Evolutionary conservation across 2,797 vertebrate species (phyloP).

Genomic region (Macrochelys suwanniensis): DNA sequence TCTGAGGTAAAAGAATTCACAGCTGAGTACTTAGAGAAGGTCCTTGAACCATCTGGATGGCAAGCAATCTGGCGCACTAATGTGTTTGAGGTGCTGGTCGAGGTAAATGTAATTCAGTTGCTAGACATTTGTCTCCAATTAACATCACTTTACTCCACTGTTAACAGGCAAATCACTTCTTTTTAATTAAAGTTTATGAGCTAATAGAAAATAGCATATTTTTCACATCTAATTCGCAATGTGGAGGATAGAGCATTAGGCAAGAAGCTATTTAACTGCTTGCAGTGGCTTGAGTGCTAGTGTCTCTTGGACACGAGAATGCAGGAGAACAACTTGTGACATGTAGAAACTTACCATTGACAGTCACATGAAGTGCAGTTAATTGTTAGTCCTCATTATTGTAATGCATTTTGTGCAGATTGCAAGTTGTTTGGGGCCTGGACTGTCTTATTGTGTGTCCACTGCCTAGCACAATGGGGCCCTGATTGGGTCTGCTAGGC

Average conservation of each 20-base stretch:
- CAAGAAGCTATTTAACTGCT: not conserved
- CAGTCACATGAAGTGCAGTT: not conserved
- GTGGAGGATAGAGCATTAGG: not conserved
- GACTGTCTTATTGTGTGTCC: not conserved
- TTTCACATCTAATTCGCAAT: not conserved
- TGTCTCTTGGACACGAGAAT: not conserved
- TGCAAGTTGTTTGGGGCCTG: not conserved
- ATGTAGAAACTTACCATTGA: not conserved
- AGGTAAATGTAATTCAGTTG: conserved; percentile 82
- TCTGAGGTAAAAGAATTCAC: conserved; percentile 92
- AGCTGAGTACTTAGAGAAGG: conserved; percentile 94
- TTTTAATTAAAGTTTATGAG: conserved; percentile 52
- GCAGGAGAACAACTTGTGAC: not conserved
- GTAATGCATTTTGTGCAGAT: not conserved
- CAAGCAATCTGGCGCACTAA: conserved; percentile 91
- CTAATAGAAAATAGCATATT: conserved; percentile 18
- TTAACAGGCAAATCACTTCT: not conserved
- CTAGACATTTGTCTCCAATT: conserved; percentile 24
- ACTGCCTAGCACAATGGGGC: not conserved
- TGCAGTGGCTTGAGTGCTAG: not conserved
- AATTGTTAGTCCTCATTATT: conserved; percentile 21
- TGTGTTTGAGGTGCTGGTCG: conserved; percentile 91
- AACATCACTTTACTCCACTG: not conserved
- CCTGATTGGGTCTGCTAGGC: not conserved
- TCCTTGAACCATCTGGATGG: conserved; percentile 93